These are phyloP conservation scores for Baccha elongata DNA, from an alignment of 2,888 invertebrate species.

Conservation along the genomic window DNA sequence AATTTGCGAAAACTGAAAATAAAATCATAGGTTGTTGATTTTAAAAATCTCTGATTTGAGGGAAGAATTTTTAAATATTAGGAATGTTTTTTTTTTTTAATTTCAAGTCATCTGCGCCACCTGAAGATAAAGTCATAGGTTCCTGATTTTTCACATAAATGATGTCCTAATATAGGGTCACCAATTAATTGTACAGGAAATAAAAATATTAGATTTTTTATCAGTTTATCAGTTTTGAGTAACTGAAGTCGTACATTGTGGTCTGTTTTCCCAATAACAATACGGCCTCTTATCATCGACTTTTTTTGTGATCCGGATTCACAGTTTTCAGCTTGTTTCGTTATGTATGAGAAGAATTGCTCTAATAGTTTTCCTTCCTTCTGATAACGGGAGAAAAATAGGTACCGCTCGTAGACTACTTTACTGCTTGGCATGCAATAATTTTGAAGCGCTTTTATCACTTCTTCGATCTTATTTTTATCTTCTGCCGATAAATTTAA, in stretches of 20 bases:
- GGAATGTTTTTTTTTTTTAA: not conserved
- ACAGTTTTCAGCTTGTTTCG: constrained; percentile 30
- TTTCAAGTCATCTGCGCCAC: constrained; percentile 10
- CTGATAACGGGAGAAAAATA: constrained; percentile 39
- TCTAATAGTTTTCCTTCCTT: constrained; percentile 32
- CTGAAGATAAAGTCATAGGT: constrained; percentile 23
- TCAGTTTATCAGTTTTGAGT: constrained; percentile 23
- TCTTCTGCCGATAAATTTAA: constrained; percentile 29
- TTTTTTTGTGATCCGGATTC: constrained; percentile 32
- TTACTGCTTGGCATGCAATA: constrained; percentile 42
- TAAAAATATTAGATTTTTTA: too few species aligned
- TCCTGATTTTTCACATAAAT: constrained; percentile 8
- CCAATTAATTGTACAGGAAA: too few species aligned
- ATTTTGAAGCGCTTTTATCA: constrained; percentile 35
- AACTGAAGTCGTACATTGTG: constrained; percentile 24
- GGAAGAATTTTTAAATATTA: too few species aligned
- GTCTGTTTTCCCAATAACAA: constrained; percentile 28
- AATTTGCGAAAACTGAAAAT: not conserved
- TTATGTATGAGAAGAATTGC: constrained; percentile 29
- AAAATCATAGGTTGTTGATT: not conserved
- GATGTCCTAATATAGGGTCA: too few species aligned
- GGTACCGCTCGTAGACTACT: constrained; percentile 35
- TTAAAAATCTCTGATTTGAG: too few species aligned
- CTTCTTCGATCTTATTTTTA: constrained; percentile 23
- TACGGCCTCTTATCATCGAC: constrained; percentile 39